Base-by-base conservation (phyloP, 2,113 vertebrate species). In the Murina feae region DNA sequence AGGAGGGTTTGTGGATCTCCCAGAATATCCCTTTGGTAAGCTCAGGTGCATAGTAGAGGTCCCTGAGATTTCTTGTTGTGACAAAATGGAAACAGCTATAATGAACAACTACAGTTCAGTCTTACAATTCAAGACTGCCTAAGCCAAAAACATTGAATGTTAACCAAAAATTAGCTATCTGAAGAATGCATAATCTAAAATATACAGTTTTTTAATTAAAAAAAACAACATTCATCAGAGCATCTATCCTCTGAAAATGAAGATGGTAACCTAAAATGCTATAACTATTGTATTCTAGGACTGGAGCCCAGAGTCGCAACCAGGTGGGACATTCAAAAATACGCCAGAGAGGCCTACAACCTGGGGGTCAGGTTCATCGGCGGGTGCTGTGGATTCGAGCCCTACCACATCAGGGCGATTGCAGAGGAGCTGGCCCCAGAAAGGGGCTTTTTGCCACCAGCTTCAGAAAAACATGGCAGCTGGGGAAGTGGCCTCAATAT, bases 341-440 rank as follows among this genome's bases (percentile, higher is more conserved):
- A 99, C 0, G 99, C 99, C 95, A 98, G 99, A 65, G 98, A 99
- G 28, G 99, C 99, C 18, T 99, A 99, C 96, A 97, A 98, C 0
- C 98, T 98, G 5, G 99, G 99, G 32, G 98, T 99, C 90, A 98
- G 98, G 76, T 99, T 95, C 96, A 99, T 99, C 18, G 99, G 99
- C 0, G 99, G 99, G 75, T 99, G 99, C 98, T 99, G 99, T 32
- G 99, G 99, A 21, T 99, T 99, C 76, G 99, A 99, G 96, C 98
- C 99, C 0, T 99, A 99, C 81, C 99, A 99, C 69, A 95, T 98
- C 96, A 98, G 99, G 42, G 99, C 99, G 0, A 96, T 99, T 96
- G 98, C 99, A 7, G 99, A 99, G 97, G 99, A 99, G 95, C 98
- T 99, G 97, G 98, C 97, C 18, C 90, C 98, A 0, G 99, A 99